Evolutionary conservation across 35 echinoderm and acorn worm genomes (phyloP), one percentile per base, ranked within the genome.

Genomic region (Anneissia japonica): DNA sequence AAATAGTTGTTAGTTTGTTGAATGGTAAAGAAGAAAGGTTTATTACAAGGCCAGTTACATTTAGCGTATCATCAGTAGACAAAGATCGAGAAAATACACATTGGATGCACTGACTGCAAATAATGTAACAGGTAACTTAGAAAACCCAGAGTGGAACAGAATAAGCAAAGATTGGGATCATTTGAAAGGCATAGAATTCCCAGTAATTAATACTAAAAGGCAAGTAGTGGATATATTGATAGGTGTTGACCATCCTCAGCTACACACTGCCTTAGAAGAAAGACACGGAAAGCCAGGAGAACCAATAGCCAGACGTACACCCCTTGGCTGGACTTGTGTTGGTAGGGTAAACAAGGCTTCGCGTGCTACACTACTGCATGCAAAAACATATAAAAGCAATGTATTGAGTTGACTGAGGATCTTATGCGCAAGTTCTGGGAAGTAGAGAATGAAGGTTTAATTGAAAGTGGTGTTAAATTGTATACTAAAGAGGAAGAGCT

Each of bases 181-280:
- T 45, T 79, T 87, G 46, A 76, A 79, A 40, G 74, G 79, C 75
- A 74, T 85, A 32, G 16, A 32, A 32, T 30, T 30, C 14, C 33
- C 85, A 28, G 46, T 79, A 29, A 2, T 79, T 38, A 35, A 38
- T 77, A 76, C 34, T 39, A 86, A 76, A 36, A 85, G 31, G 43
- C 36, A 86, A 39, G 72, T n/a, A 39, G 38, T 86, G 75, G 84
- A 86, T 86, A 86, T 87, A 75, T 87, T 87, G 31, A 79, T 85
- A 78, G 85, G 85, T 0, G 51, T 30, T 46, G 30, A 87, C 35
- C 78, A 87, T 30, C 32, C 51, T 46, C 38, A 87, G 12, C 79
- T 87, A 17, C 85, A 87, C 33, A 3, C 75, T 41, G 85, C 79
- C 46, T 41, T 46, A 87, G 41, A 87, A 87, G 75, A 87, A 32